phyloP scores from a whole-genome alignment of 2,797 vertebrate genomes.

The Falco novaeseelandiae region DNA sequence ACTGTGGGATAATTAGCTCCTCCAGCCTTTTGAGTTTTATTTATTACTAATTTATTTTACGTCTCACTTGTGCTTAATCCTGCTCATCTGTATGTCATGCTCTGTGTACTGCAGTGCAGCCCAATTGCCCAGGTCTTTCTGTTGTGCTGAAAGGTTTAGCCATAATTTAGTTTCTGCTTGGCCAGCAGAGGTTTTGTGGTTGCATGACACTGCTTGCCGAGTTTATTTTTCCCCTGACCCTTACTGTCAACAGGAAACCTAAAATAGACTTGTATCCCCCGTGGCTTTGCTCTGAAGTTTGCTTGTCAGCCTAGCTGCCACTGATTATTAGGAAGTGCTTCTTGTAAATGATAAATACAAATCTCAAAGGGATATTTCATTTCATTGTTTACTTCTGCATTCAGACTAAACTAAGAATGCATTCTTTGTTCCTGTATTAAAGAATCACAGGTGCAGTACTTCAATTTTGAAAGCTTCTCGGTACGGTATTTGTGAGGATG shows the following conservation, averaged over 20 bases:
- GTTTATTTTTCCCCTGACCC: conserved; percentile 63
- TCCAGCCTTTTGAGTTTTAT: not conserved
- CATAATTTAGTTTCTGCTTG: conserved; percentile 55
- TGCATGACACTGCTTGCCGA: conserved; percentile 50
- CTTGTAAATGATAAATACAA: conserved; percentile 44
- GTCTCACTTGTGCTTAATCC: not conserved
- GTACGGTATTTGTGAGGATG: not conserved
- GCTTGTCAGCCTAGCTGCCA: conserved; percentile 56
- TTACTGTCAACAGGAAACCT: conserved; percentile 48
- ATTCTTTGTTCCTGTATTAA: not conserved
- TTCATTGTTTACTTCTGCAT: conserved; percentile 5
- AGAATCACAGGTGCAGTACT: not conserved
- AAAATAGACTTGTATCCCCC: conserved; percentile 50
- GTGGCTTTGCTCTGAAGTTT: conserved; percentile 48
- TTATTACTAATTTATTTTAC: not conserved
- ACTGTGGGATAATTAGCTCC: not conserved
- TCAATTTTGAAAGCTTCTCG: not conserved
- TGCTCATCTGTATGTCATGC: not conserved
- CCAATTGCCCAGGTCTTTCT: not conserved
- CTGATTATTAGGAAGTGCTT: conserved; percentile 37
- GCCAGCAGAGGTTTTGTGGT: conserved; percentile 55
- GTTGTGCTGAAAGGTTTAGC: conserved; percentile 22
- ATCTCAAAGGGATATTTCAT: conserved; percentile 45
- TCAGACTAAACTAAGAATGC: not conserved
- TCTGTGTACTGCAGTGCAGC: not conserved